Percentiles rank a stretch among this genome's conserved stretches.
These are phyloP conservation scores for Cyprichromis sp. DNA, from an alignment of 2,113 vertebrate species.

Conservation along the genomic window DNA sequence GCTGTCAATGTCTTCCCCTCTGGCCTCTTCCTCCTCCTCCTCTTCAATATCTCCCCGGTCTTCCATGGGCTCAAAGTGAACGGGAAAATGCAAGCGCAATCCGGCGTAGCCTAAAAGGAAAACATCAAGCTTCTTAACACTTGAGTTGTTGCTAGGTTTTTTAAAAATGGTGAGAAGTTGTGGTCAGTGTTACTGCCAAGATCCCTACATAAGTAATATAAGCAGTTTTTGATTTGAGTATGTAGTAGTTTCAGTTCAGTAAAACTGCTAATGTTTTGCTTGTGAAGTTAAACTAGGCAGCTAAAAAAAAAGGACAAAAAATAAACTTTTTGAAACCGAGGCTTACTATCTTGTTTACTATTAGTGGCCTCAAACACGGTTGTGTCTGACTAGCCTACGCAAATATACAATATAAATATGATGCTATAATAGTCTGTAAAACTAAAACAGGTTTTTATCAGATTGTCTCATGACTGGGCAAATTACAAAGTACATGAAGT, in stretches of 20 bases:
- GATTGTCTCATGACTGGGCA: background rate
- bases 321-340: background rate
- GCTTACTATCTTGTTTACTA: background rate
- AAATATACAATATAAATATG: background rate
- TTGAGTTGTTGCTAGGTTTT: background rate
- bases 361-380: background rate
- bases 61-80: constrained; percentile 59
- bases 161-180: background rate
- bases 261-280: background rate
- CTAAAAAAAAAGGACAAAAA: background rate
- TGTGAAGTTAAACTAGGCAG: background rate
- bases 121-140: background rate
- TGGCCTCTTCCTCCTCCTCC: constrained; percentile 28
- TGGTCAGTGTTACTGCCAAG: background rate
- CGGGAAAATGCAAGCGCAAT: constrained; percentile 52
- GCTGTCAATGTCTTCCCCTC: constrained; percentile 38
- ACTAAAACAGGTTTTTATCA: constrained; percentile 26
- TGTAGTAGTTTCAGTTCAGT: background rate
- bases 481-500: background rate
- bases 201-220: background rate
- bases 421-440: background rate
- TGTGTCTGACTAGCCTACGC: background rate
- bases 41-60: constrained; percentile 50
- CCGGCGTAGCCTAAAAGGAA: constrained; percentile 51
- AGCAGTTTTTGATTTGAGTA: background rate